Evolutionary conservation across 2,113 vertebrate species (phyloP).

Genomic region (Columbina picui): DNA sequence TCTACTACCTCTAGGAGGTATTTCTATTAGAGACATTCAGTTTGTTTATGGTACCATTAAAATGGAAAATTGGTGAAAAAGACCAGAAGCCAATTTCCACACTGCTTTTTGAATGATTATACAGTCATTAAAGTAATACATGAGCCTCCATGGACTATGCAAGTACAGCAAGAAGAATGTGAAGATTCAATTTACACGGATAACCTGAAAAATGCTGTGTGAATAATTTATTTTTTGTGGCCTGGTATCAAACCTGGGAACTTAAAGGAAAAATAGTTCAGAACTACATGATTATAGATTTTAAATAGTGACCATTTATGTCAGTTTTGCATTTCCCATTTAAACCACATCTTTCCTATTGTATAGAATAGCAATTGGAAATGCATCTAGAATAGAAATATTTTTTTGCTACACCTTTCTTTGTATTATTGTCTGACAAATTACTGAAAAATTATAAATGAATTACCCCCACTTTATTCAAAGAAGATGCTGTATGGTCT

Average conservation of each 20-base stretch:
- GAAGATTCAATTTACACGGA: neutral
- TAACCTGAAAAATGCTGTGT: neutral
- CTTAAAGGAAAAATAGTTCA: neutral
- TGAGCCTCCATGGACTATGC: neutral
- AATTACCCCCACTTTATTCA: neutral
- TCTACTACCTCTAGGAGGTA: neutral
- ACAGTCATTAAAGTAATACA: neutral
- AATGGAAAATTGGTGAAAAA: neutral
- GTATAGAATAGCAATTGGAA: neutral
- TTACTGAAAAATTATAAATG: neutral
- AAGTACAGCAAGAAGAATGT: neutral
- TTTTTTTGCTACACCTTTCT: neutral
- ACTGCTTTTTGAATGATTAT: slow-evolving; percentile 8
- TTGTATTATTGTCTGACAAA: neutral
- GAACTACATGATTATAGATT: neutral
- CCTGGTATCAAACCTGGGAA: neutral
- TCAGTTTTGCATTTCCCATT: neutral
- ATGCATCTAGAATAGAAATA: neutral
- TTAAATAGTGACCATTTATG: neutral
- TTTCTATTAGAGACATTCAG: neutral
- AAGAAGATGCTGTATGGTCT: neutral
- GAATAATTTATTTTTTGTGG: neutral
- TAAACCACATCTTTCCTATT: neutral
- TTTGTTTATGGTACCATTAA: neutral
- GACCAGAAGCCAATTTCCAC: neutral